A percentile compares a stretch with the other conserved stretches of the same genome.
phyloP scores from a whole-genome alignment of 2,113 vertebrate genomes.

The Hippopotamus amphibius region DNA sequence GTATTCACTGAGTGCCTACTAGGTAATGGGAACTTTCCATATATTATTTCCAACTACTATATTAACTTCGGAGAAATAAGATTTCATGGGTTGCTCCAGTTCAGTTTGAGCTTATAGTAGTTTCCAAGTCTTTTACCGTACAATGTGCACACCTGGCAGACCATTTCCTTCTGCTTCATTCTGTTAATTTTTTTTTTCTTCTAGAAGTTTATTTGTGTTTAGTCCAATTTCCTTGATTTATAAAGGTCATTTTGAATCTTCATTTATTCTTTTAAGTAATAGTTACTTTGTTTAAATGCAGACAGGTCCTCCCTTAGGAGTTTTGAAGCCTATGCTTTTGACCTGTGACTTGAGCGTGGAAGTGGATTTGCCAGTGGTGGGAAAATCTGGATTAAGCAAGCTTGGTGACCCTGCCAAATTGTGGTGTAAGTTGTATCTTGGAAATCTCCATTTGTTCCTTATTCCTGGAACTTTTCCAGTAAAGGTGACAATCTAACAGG shows the following conservation, averaged over 20 bases:
- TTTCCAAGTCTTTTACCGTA: constrained; percentile 12
- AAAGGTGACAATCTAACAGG: not conserved
- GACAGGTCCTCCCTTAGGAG: not conserved
- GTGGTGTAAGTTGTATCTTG: not conserved
- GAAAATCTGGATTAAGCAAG: not conserved
- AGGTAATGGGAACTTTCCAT: not conserved
- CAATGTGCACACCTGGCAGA: not conserved
- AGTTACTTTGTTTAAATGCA: not conserved
- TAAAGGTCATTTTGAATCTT: not conserved
- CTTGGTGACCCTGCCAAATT: not conserved
- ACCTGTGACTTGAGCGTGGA: not conserved
- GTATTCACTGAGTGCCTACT: not conserved
- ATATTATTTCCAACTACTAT: not conserved
- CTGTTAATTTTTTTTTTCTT: not conserved
- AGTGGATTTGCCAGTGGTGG: not conserved
- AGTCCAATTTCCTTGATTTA: not conserved
- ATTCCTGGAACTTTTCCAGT: not conserved
- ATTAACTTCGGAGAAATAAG: constrained; percentile 1
- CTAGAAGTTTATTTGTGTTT: not conserved
- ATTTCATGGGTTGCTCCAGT: not conserved
- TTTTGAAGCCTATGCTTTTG: not conserved
- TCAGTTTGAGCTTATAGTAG: constrained; percentile 13
- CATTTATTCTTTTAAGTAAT: not conserved
- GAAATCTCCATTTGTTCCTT: not conserved
- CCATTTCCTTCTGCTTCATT: not conserved